Evolutionary conservation across 2,113 vertebrate genomes (phyloP), one percentile per base, ranked within the genome.

Genomic region (Meriones unguiculatus): DNA sequence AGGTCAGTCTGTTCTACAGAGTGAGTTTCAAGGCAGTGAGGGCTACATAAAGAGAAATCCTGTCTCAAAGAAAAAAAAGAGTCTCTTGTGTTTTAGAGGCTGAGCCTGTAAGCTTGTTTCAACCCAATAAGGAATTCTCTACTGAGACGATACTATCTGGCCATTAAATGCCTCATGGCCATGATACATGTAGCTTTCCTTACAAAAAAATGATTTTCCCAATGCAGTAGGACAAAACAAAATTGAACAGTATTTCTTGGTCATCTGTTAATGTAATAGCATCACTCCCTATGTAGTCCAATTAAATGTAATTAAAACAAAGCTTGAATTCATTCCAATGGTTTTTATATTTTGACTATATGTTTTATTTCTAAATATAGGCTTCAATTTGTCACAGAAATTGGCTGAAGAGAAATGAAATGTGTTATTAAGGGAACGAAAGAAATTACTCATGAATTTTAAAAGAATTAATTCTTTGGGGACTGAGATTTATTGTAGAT

Each of bases 341-440:
- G 93, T n/a, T 89, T 96, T 77, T 90, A 72, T 59, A 93, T 78
- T 93, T 95, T 72, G 86, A 78, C 77, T 89, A 38, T 82, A 22
- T 81, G 65, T 96, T 96, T 96, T 87, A 87, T 94, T 97, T 93
- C 78, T 87, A 89, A 96, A 94, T 38, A 77, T 15, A 89, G 38
- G 50, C 65, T 94, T 87, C 41, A 11, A 57, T 85, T 96, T 92
- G 80, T n/a, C 75, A 72, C 13, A 87, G 93, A 93, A 94, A 89
- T 59, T 93, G 46, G 59, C 89, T 78, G 82, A 64, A 92, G 88
- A 96, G 93, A 97, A 91, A 96, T 46, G 41, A 90, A 96, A 91
- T 81, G 70, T 62, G 2, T 86, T 90, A 65, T 46, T 90, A 57
- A 94, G 59, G 30, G 35, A 95, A 81, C 50, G 73, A 32, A 94